These are phyloP conservation scores for Jacana jacana DNA, from an alignment of 2,113 vertebrate species.

Conservation along the genomic window DNA sequence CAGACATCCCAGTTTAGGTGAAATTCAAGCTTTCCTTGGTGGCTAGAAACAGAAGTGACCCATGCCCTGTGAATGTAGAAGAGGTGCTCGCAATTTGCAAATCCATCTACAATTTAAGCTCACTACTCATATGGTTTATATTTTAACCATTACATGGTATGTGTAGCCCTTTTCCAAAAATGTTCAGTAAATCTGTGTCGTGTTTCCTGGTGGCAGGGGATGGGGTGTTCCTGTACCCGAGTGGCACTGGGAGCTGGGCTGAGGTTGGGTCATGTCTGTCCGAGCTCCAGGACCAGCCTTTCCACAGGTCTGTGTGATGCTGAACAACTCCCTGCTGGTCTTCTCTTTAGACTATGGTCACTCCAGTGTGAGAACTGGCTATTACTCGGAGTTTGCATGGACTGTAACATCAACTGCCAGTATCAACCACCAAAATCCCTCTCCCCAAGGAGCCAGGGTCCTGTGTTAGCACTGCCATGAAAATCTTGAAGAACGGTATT, in stretches of 20 bases:
- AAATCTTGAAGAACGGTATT: not conserved
- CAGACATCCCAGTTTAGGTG: not conserved
- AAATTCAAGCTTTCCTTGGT: constrained; percentile 4
- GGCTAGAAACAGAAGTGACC: not conserved
- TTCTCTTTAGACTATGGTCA: not conserved
- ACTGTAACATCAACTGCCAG: not conserved
- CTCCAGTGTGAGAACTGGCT: not conserved
- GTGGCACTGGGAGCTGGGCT: too few species aligned
- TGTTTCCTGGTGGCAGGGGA: not conserved
- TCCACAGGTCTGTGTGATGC: fast-evolving
- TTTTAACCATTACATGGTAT: not conserved
- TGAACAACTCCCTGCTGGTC: not conserved
- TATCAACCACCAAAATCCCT: too few species aligned
- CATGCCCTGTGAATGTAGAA: not conserved
- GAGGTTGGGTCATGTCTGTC: not conserved
- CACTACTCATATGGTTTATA: not conserved
- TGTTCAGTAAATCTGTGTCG: too few species aligned
- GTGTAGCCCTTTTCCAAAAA: not conserved
- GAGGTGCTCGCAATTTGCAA: not conserved
- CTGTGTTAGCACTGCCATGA: not conserved
- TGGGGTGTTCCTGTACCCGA: not conserved
- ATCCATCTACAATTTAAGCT: not conserved
- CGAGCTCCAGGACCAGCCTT: not conserved
- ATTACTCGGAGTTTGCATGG: not conserved
- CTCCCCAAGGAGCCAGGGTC: not conserved